Base-by-base conservation (phyloP, 1,140 invertebrate genomes). In the Apocrypta bakeri region DNA sequence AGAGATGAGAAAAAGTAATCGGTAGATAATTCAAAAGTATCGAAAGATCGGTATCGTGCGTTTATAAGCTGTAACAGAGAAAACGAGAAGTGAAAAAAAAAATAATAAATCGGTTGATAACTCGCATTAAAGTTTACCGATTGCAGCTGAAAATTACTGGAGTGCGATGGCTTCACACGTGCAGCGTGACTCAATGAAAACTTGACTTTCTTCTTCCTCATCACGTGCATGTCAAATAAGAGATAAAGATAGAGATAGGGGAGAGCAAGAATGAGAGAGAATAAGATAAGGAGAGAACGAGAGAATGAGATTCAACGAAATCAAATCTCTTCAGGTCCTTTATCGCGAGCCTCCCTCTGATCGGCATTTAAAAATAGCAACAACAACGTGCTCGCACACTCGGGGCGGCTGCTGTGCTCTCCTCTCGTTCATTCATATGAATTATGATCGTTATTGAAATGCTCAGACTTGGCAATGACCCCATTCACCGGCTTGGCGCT, bases 391-490 rank as follows among this genome's bases (percentile, higher is more conserved):
- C 11, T 64, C 63, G 42, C 66, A 33, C 25, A 21, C 71, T n/a
- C n/a, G 68, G 31, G 68, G 17, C 0, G 1, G 68, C 14, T 21
- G 31, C 68, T 11, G 24, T 31, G 63, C 24, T 12, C 63, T 27
- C 25, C 27, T 64, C 12, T 27, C 29, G 48, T n/a, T 12, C n/a
- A 68, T 72, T 31, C 27, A 63, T 21, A 7, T 83, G 56, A 79
- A 73, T 83, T 73, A 83, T 68, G 40, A 29, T 48, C 63, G 82
- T 83, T 83, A 83, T 83, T 83, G 82, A 83, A 83, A 79, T 79
- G 42, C 71, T 74, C 82, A 78, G 66, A 78, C 75, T 77, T 83
- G 82, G 82, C 79, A 84, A 84, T 81, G 83, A 68, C 79, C 83
- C 64, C 83, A 84, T 81, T 84, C 68, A 31, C 14, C 61, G 61